Base-by-base conservation (phyloP, 2,888 invertebrate genomes). In the Platycheirus rosarum region DNA sequence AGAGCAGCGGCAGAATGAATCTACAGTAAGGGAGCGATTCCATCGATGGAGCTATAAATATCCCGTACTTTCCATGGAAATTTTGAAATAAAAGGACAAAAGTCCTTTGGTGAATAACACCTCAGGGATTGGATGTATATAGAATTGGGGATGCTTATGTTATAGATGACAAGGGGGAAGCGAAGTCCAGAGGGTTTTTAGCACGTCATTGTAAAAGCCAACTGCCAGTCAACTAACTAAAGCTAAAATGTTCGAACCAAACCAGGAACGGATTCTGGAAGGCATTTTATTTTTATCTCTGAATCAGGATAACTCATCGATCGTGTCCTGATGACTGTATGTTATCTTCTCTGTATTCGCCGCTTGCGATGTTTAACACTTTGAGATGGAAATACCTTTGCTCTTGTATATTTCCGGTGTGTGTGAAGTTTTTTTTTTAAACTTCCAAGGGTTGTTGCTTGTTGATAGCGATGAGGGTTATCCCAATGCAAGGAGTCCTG, bases 241-340 rank as follows among this genome's bases (percentile, higher is more conserved):
- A n/a, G 53, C 53, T 35, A 13, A 35, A 53, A 20, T 20, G 11
- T 35, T 35, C 0, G 3, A n/a, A 35, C 11, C 3, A 4, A 9
- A 42, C 13, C 40, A 14, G 40, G 1, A 4, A 42, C 1, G 40
- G 26, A n/a, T n/a, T 23, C 40, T 60, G 16, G 16, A 42, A 16
- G 44, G 44, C 14, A 18, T 75, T 74, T 80, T 62, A 66, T 80
- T 76, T 76, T 75, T 76, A 70, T 76, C 70, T 65, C 35, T 42
- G 37, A 76, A 70, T 76, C 70, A 70, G 65, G 69, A 37, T 49
- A 20, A 44, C 65, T 70, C 51, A 70, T 80, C 69, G 75, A 75
- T 75, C 69, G 69, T 65, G 29, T 40, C 14, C 42, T 60, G 75
- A 62, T 62, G 75, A 51, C n/a, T 46, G 26, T 42, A 53, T 63